Percentiles rank a stretch among this genome's conserved stretches.
Evolutionary conservation across 30 jellyfish, hydroid and myxozoan species (phyloP).

Genomic region (Hydractinia symbiolongicarpus): DNA sequence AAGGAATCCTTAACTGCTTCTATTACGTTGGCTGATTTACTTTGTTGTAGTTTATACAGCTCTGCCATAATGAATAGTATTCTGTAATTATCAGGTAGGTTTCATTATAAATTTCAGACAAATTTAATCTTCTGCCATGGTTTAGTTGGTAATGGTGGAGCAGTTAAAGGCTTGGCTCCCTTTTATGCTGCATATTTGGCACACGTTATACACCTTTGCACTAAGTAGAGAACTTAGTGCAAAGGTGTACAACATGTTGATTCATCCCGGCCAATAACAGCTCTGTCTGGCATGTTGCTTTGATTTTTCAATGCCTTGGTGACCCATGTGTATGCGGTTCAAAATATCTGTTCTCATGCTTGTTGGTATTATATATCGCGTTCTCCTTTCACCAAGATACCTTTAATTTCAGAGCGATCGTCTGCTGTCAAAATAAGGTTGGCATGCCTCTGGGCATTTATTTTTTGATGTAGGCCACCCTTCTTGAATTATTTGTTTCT

Average conservation of each 20-base stretch:
- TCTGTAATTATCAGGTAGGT: conserved; percentile 25
- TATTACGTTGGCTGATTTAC: conserved; percentile 16
- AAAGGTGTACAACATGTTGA: no score
- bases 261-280: conserved; percentile 34
- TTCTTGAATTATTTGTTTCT: background rate
- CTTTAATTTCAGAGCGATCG: conserved; percentile 23
- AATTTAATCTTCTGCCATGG: conserved; percentile 27
- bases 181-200: conserved; percentile 22
- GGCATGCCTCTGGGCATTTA: conserved; percentile 21
- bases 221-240: no score
- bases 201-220: conserved; percentile 15
- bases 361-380: conserved; percentile 35
- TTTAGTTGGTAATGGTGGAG: background rate
- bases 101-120: conserved; percentile 2
- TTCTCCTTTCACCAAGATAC: conserved; percentile 35
- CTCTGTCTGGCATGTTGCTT: conserved; percentile 31
- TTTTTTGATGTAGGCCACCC: conserved; percentile 37
- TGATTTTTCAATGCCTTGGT: conserved; percentile 23
- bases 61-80: conserved; percentile 34
- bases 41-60: background rate
- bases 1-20: conserved; percentile 38
- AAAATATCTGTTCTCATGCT: conserved; percentile 27
- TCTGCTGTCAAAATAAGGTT: conserved; percentile 27
- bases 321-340: conserved; percentile 34
- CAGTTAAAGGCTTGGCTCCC: conserved; percentile 14